These are phyloP conservation scores for Colletes gigas DNA, from an alignment of 1,140 invertebrate genomes.

Conservation along the genomic window DNA sequence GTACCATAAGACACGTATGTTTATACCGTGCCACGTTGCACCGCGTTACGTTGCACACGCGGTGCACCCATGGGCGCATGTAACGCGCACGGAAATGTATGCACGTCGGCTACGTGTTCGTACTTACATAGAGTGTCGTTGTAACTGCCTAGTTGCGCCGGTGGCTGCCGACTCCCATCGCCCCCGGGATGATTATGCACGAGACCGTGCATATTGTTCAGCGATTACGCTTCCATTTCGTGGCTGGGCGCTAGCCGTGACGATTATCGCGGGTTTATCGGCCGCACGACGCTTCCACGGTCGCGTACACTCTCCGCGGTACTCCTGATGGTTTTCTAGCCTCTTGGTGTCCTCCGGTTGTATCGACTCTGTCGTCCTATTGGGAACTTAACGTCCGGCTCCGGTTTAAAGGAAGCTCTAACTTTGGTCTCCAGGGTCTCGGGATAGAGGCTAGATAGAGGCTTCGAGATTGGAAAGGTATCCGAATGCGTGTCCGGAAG, in stretches of 20 bases:
- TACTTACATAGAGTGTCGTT: constrained; percentile 50
- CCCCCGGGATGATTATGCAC: constrained; percentile 3
- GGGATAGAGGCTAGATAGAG: not conserved
- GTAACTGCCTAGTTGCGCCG: constrained; percentile 35
- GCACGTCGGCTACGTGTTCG: constrained; percentile 30
- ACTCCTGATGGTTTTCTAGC: no score
- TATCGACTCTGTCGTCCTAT: not conserved
- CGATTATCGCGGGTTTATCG: constrained; percentile 45
- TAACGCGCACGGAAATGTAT: constrained; percentile 35
- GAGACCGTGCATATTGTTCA: constrained; percentile 44
- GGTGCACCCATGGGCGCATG: constrained; percentile 17
- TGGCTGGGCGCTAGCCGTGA: constrained; percentile 12
- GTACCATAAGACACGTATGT: constrained; percentile 58
- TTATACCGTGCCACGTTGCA: constrained; percentile 52
- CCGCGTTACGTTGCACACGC: constrained; percentile 37
- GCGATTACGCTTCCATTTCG: constrained; percentile 47
- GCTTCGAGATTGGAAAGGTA: not conserved
- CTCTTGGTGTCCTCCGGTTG: not conserved
- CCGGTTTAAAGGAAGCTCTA: no score
- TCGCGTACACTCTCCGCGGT: not conserved
- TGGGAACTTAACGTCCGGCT: not conserved
- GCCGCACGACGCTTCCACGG: constrained; percentile 17
- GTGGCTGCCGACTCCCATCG: constrained; percentile 19
- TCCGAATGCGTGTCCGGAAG: not conserved
- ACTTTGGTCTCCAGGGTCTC: no score